Conservation (phyloP, 2,888 invertebrate genomes). For the Apamea monoglypha region DNA sequence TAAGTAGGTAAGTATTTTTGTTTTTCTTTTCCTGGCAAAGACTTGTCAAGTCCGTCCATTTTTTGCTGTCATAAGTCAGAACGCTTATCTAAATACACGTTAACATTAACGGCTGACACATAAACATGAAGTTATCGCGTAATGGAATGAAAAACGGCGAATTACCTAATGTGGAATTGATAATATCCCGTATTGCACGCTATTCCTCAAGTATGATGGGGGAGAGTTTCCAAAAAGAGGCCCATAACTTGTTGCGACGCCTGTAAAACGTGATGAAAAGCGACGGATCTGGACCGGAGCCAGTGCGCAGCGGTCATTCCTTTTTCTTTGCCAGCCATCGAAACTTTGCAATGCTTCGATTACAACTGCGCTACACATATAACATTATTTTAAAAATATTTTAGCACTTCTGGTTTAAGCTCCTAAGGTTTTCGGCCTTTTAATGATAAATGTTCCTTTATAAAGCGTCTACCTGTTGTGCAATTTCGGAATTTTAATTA, state of each 20-base stretch:
- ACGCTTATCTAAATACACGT: conserved; percentile 20
- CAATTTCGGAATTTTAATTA: conserved; percentile 42
- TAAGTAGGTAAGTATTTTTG: conserved; percentile 34
- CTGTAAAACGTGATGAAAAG: conserved; percentile 76
- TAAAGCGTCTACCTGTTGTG: conserved; percentile 36
- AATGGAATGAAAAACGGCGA: conserved; percentile 31
- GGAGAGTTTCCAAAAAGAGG: conserved; percentile 69
- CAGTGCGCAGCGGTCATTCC: conserved; percentile 73
- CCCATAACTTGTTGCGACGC: conserved; percentile 82
- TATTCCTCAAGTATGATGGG: conserved; percentile 56
- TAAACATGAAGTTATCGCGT: background rate
- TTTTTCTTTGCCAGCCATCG: conserved; percentile 72
- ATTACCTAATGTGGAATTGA: conserved; percentile 41
- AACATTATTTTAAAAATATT: conserved; percentile 21
- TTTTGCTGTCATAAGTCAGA: conserved; percentile 9
- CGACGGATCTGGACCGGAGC: conserved; percentile 77
- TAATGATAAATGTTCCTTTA: conserved; percentile 9
- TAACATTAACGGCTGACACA: conserved; percentile 8
- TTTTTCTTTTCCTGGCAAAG: conserved; percentile 3
- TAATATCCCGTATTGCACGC: conserved; percentile 53
- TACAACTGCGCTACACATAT: conserved; percentile 59
- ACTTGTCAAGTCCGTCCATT: conserved; percentile 12
- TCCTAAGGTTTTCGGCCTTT: background rate
- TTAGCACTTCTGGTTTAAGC: background rate
- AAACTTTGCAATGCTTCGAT: conserved; percentile 73